Conservation (phyloP, 2,888 invertebrate species). For the Fragum fragum region DNA sequence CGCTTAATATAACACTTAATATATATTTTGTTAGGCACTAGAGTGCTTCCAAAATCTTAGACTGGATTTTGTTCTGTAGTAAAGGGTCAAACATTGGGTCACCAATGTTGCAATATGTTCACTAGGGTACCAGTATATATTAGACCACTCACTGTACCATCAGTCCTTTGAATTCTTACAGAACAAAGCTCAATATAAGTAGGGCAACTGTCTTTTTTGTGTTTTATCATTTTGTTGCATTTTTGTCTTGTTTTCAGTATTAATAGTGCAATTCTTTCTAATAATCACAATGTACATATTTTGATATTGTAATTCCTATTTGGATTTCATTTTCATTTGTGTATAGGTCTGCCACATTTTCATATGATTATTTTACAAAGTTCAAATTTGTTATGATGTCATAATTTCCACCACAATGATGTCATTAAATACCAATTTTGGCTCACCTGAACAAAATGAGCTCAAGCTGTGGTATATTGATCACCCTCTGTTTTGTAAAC, state of each 20-base stretch:
- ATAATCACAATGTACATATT: not conserved
- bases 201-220: not conserved
- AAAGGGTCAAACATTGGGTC: not conserved
- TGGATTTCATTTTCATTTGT: not conserved
- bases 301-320: not conserved
- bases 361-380: too few relatives aligned
- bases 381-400: too few relatives aligned
- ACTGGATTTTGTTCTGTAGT: too few relatives aligned
- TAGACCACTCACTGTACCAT: not conserved
- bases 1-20: too few relatives aligned
- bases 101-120: not conserved
- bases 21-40: too few relatives aligned
- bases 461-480: too few relatives aligned
- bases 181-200: not conserved
- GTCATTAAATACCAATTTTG: too few relatives aligned
- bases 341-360: not conserved
- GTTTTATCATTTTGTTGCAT: not conserved
- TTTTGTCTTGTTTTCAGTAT: not conserved
- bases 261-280: not conserved
- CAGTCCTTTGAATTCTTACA: not conserved
- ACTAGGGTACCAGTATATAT: not conserved
- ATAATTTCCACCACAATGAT: too few relatives aligned
- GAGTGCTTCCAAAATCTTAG: too few relatives aligned
- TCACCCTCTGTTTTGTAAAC: too few relatives aligned
- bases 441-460: too few relatives aligned